Percentiles rank a stretch among this genome's conserved stretches.
Conservation (phyloP, 2,113 vertebrate genomes). For the Theropithecus gelada region DNA sequence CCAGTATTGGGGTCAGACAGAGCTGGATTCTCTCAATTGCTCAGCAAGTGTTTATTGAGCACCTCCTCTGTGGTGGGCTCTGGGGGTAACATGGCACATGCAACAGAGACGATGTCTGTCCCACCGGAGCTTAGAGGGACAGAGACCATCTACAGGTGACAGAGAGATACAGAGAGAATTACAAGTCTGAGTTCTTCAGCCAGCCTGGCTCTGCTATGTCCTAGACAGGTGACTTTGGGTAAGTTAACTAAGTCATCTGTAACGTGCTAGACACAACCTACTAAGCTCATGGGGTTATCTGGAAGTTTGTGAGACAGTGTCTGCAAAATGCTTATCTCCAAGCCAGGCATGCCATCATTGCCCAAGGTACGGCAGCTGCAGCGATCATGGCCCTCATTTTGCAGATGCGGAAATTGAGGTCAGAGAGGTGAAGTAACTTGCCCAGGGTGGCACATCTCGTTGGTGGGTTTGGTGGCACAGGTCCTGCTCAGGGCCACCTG, state of each 20-base stretch:
- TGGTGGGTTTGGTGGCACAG: neutral
- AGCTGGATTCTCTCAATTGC: neutral
- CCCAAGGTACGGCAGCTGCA: rapidly evolving
- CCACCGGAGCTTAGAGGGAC: neutral
- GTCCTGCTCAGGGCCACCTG: neutral
- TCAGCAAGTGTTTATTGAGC: neutral
- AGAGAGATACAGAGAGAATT: neutral
- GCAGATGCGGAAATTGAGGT: neutral
- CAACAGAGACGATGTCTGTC: neutral
- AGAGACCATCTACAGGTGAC: neutral
- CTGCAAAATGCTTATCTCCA: neutral
- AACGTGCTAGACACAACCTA: neutral
- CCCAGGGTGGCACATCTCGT: neutral
- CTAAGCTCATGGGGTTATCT: rapidly evolving
- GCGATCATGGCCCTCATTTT: neutral
- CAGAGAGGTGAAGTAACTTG: neutral
- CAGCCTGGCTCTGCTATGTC: neutral
- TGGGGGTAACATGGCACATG: neutral
- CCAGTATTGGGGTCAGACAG: neutral
- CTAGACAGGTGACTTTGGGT: neutral
- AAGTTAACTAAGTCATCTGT: neutral
- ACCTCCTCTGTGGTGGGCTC: neutral
- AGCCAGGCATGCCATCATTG: neutral
- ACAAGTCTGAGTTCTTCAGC: rapidly evolving
- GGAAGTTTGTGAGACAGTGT: neutral